Conservation (phyloP, 2,888 invertebrate genomes). For the Leptinotarsa haldemani region DNA sequence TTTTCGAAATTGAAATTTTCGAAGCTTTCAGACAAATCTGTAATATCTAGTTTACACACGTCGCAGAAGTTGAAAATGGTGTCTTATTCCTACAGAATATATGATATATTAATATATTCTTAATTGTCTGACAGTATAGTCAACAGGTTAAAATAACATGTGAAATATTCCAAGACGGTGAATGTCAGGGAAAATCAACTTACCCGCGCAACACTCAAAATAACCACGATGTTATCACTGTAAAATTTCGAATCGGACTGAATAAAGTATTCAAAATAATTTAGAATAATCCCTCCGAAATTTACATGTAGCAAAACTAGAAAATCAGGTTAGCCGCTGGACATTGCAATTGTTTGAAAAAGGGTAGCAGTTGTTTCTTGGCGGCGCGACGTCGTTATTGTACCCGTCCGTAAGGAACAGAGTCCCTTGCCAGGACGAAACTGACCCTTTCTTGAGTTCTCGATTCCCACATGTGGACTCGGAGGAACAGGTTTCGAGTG, state of each 20-base stretch:
- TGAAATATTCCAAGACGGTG: not conserved
- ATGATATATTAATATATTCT: too few relatives aligned
- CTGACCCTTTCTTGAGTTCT: slow-evolving; percentile 58
- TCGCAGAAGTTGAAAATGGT: too few relatives aligned
- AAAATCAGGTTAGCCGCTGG: slow-evolving; percentile 63
- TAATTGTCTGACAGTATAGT: not conserved
- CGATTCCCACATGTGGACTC: slow-evolving; percentile 54
- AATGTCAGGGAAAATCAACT: slow-evolving; percentile 32
- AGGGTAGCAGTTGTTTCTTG: slow-evolving; percentile 53
- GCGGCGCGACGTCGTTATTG: slow-evolving; percentile 40
- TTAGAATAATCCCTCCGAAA: slow-evolving; percentile 50
- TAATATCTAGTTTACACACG: too few relatives aligned
- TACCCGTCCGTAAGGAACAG: slow-evolving; percentile 40
- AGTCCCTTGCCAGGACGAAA: slow-evolving; percentile 44
- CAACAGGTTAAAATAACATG: not conserved
- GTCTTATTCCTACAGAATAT: too few relatives aligned
- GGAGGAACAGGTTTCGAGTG: slow-evolving; percentile 60
- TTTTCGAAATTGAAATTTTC: too few relatives aligned
- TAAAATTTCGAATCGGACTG: slow-evolving; percentile 62
- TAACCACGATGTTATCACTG: slow-evolving; percentile 57
- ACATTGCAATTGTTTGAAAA: slow-evolving; percentile 59
- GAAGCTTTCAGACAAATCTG: too few relatives aligned
- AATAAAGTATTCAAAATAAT: slow-evolving; percentile 52
- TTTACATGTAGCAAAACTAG: slow-evolving; percentile 58
- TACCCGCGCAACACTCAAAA: slow-evolving; percentile 39